Conservation (phyloP, 2,797 vertebrate genomes). For the Vespertilio murinus region DNA sequence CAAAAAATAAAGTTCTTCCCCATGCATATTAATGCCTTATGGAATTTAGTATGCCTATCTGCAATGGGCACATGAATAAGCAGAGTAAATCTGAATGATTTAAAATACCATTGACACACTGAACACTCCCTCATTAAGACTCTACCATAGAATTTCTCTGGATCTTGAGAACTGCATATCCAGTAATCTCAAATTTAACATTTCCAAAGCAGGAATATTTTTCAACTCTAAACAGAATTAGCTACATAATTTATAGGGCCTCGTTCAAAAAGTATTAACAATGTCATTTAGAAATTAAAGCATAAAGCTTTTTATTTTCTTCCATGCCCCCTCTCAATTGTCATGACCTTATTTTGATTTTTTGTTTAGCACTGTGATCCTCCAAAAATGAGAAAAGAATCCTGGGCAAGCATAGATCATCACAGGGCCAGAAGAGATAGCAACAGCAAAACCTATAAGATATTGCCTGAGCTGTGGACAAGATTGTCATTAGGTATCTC, state of each 20-base stretch:
- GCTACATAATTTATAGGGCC: neutral
- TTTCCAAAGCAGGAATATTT: neutral
- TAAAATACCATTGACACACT: neutral
- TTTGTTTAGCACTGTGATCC: neutral
- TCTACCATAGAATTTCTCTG: neutral
- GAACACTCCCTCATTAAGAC: neutral
- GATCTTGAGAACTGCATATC: neutral
- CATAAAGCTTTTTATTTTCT: neutral
- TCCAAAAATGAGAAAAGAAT: neutral
- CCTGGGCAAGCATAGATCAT: neutral
- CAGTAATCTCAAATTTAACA: neutral
- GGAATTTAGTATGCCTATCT: neutral
- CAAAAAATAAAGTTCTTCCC: neutral
- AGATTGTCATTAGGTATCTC: neutral
- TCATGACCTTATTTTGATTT: neutral
- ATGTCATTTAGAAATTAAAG: neutral
- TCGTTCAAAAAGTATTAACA: neutral
- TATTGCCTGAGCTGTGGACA: too few relatives aligned
- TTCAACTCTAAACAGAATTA: neutral
- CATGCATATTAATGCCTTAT: neutral
- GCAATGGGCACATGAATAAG: neutral
- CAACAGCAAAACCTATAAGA: accelerated
- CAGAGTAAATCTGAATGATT: neutral
- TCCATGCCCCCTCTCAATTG: neutral
- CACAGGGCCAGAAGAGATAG: neutral